These are phyloP conservation scores for Mimumesa dahlbomi DNA, from an alignment of 2,888 invertebrate genomes.

Conservation along the genomic window DNA sequence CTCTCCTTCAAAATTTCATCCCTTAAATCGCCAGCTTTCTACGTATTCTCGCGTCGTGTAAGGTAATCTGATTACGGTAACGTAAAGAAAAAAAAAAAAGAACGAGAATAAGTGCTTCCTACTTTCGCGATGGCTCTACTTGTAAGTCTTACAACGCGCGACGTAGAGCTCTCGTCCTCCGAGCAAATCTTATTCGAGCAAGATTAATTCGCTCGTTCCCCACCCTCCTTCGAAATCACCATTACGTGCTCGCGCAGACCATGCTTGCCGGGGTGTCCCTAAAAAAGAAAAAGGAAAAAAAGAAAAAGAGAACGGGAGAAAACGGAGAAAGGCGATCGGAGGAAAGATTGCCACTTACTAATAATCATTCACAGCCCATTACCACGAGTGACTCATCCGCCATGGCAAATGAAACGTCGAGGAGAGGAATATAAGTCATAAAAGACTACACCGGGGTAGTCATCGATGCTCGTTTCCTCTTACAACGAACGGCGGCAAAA, in stretches of 20 bases:
- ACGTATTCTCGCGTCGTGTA: too few species aligned
- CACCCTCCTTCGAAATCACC: conserved; percentile 34
- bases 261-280: background rate
- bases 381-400: conserved; percentile 65
- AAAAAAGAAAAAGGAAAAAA: background rate
- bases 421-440: background rate
- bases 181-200: conserved; percentile 45
- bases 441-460: conserved; percentile 50
- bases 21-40: too few species aligned
- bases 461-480: conserved; percentile 53
- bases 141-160: conserved; percentile 26
- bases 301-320: conserved; percentile 26
- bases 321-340: conserved; percentile 2
- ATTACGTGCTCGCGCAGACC: conserved; percentile 36
- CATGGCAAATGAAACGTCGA: conserved; percentile 32
- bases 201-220: conserved; percentile 54
- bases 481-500: conserved; percentile 19
- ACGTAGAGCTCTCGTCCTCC: conserved; percentile 25
- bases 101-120: background rate
- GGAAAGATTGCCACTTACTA: conserved; percentile 47
- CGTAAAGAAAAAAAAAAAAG: too few species aligned
- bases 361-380: conserved; percentile 72
- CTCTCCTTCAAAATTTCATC: too few species aligned
- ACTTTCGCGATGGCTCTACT: conserved; percentile 20
- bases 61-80: too few species aligned